Evolutionary conservation across 2,797 vertebrate species (phyloP).

Genomic region (Erpetoichthys calabaricus): DNA sequence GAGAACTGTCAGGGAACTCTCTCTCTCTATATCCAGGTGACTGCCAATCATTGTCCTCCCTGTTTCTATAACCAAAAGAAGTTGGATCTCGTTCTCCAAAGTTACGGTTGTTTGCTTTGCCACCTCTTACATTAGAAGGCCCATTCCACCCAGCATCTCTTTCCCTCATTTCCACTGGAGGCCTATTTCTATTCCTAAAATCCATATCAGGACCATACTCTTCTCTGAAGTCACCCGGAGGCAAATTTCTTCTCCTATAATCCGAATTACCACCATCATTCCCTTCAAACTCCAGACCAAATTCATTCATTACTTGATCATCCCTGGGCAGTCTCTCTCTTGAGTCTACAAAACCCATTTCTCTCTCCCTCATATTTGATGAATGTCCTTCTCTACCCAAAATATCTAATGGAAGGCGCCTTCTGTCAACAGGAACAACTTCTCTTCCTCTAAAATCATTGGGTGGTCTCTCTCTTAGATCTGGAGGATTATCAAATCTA

Average conservation of each 20-base stretch:
- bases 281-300: slow-evolving; percentile 38
- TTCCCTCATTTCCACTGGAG: slow-evolving; percentile 57
- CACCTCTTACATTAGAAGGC: slow-evolving; percentile 23
- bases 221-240: slow-evolving; percentile 42
- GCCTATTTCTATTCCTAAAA: slow-evolving; percentile 66
- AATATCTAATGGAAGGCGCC: slow-evolving; percentile 41
- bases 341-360: slow-evolving; percentile 55
- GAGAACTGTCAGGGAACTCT: slow-evolving; percentile 24
- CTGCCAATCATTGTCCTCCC: slow-evolving; percentile 26
- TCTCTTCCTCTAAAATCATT: slow-evolving; percentile 56
- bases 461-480: slow-evolving; percentile 59
- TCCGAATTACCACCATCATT: slow-evolving; percentile 44
- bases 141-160: slow-evolving; percentile 59
- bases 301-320: slow-evolving; percentile 30
- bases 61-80: slow-evolving; percentile 41
- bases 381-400: slow-evolving; percentile 28
- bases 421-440: slow-evolving; percentile 42
- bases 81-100: slow-evolving; percentile 32
- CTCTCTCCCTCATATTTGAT: slow-evolving; percentile 1
- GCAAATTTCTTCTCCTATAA: slow-evolving; percentile 41
- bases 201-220: slow-evolving; percentile 62
- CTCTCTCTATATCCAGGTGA: slow-evolving; percentile 7
- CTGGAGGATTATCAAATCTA: slow-evolving; percentile 56
- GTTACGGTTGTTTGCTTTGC: slow-evolving; percentile 31
- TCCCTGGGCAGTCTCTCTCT: slow-evolving; percentile 51